Conservation (phyloP, 2,797 vertebrate species). For the Lithobates sylvaticus region DNA sequence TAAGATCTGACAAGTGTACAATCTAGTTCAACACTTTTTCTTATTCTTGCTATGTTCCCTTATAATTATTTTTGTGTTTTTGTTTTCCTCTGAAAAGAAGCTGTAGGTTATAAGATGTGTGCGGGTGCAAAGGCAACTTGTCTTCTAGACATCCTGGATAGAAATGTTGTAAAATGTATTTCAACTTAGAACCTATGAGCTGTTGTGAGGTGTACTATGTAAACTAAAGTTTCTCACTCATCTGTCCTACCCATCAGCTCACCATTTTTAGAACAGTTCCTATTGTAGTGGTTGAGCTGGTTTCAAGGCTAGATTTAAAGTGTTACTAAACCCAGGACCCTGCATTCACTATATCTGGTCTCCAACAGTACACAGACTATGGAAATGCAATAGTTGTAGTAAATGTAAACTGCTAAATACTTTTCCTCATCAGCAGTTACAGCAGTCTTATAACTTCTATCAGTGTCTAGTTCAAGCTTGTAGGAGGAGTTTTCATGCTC, state of each 20-base stretch:
- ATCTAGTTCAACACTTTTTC: conserved; percentile 31
- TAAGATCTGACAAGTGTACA: conserved; percentile 47
- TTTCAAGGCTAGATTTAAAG: background rate
- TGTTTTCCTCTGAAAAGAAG: background rate
- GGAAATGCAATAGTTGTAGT: no score
- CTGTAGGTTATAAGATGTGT: conserved; percentile 5
- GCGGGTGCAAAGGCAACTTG: background rate
- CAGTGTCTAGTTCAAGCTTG: no score
- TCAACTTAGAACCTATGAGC: background rate
- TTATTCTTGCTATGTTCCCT: conserved; percentile 33
- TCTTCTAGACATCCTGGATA: background rate
- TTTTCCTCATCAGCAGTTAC: no score
- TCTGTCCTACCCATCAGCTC: no score
- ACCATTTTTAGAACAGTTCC: background rate
- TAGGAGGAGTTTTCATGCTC: no score
- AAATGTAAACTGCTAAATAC: no score
- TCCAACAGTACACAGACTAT: no score
- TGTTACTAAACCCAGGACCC: no score
- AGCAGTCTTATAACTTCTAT: no score
- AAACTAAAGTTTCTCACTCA: no score
- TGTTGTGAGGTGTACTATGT: no score
- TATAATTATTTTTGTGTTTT: conserved; percentile 50
- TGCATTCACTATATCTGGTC: no score
- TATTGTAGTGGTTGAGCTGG: background rate
- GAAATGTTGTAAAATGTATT: background rate